A percentile compares a stretch with the other conserved stretches of the same genome.
These are phyloP conservation scores for Notolepis coatsorum DNA, from an alignment of 2,797 vertebrate genomes.

Conservation along the genomic window DNA sequence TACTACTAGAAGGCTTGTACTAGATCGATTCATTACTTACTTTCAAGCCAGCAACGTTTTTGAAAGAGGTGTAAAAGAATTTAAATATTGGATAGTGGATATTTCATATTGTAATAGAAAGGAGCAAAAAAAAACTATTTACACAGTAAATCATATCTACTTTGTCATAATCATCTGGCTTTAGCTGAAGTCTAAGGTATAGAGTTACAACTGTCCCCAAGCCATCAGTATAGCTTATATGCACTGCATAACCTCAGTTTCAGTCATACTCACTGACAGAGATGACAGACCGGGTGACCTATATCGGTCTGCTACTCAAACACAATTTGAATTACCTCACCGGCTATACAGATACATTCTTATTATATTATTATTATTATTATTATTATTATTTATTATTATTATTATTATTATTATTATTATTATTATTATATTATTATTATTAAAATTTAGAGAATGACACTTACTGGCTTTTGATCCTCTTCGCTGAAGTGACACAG, in stretches of 20 bases:
- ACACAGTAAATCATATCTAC: not conserved
- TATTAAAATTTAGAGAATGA: not conserved
- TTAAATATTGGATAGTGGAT: not conserved
- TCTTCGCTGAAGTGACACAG: conserved; percentile 21
- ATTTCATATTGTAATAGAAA: too few relatives aligned
- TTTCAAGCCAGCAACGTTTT: too few relatives aligned
- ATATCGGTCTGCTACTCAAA: conserved; percentile 24
- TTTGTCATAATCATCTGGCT: not conserved
- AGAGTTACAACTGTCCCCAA: not conserved
- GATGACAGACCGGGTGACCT: conserved; percentile 41
- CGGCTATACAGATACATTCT: not conserved
- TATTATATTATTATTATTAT: not conserved
- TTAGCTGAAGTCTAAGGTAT: not conserved
- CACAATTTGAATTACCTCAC: not conserved
- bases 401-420: too few relatives aligned
- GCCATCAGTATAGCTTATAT: not conserved
- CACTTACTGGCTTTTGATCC: conserved; percentile 44
- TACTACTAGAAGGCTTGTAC: too few relatives aligned
- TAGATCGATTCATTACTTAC: too few relatives aligned
- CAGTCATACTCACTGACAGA: not conserved
- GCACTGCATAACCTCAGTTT: not conserved
- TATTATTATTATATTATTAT: not conserved
- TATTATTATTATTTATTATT: not conserved
- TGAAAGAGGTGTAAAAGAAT: too few relatives aligned
- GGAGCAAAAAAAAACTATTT: too few relatives aligned